A percentile compares a stretch with the other conserved stretches of the same genome.
These are phyloP conservation scores for Leptinotarsa texana DNA, from an alignment of 1,140 invertebrate genomes.

Conservation along the genomic window DNA sequence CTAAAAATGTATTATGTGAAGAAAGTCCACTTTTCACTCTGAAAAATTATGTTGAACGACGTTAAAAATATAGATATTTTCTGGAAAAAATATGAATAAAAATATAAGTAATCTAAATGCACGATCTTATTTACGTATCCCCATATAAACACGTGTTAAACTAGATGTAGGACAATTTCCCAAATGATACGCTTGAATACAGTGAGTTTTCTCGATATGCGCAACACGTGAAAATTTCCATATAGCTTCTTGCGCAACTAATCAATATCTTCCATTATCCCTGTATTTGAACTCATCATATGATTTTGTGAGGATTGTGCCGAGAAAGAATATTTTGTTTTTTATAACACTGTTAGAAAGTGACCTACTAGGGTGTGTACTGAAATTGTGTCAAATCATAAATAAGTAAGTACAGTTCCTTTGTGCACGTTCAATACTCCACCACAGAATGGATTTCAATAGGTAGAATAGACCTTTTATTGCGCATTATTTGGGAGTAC, in stretches of 20 bases:
- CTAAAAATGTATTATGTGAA: too few species aligned
- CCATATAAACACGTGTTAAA: too few species aligned
- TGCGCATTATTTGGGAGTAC: background rate
- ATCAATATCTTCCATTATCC: constrained; percentile 19
- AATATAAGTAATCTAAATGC: too few species aligned
- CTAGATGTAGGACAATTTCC: too few species aligned
- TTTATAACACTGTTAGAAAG: background rate
- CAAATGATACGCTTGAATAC: too few species aligned
- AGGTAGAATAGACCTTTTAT: background rate
- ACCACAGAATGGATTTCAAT: background rate
- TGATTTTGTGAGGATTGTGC: constrained; percentile 2
- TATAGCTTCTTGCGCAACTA: constrained; percentile 13
- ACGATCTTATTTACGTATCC: too few species aligned
- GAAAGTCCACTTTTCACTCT: too few species aligned
- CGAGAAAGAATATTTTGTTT: background rate
- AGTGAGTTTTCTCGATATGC: constrained; percentile 4
- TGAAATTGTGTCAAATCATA: background rate
- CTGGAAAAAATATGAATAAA: too few species aligned
- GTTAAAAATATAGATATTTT: too few species aligned
- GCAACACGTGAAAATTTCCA: constrained; percentile 18
- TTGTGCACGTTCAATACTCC: background rate
- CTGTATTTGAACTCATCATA: background rate
- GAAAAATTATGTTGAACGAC: too few species aligned
- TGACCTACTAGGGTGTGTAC: background rate
- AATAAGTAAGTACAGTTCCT: background rate